Evolutionary conservation across 2,113 vertebrate genomes (phyloP).

Genomic region (Tragelaphus buxtoni): DNA sequence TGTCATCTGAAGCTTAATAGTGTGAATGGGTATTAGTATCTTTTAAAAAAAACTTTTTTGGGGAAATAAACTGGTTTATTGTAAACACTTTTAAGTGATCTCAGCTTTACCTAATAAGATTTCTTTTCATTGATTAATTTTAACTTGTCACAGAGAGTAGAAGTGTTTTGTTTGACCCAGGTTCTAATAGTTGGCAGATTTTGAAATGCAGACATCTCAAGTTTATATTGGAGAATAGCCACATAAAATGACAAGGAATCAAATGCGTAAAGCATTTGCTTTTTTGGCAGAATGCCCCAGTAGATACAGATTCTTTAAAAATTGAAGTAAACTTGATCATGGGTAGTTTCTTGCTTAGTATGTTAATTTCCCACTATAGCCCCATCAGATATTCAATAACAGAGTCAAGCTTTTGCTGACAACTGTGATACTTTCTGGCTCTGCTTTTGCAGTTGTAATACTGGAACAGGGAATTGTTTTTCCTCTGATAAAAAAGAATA

Average conservation of each 20-base stretch:
- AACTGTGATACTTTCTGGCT: neutral
- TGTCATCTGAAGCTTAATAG: constrained; percentile 4
- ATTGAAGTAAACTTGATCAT: constrained; percentile 42
- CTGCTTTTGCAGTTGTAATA: constrained; percentile 26
- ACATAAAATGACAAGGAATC: constrained; percentile 52
- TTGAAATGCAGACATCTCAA: constrained; percentile 55
- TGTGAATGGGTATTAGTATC: neutral
- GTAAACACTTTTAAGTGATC: constrained; percentile 21
- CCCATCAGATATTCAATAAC: neutral
- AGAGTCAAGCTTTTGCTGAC: constrained; percentile 33
- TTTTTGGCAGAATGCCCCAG: constrained; percentile 62
- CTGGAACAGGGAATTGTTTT: constrained; percentile 17
- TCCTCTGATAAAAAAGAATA: neutral
- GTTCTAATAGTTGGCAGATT: constrained; percentile 53
- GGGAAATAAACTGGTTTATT: neutral
- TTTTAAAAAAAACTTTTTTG: neutral
- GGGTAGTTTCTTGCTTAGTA: constrained; percentile 50
- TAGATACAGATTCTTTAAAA: constrained; percentile 46
- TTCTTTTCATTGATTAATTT: constrained; percentile 14
- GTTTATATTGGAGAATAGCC: constrained; percentile 62
- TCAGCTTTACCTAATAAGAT: constrained; percentile 24
- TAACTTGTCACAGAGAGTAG: constrained; percentile 35
- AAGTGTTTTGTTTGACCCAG: constrained; percentile 3
- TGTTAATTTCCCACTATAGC: constrained; percentile 19
- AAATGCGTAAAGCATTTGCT: constrained; percentile 52